These are phyloP conservation scores for Choloepus didactylus DNA, from an alignment of 2,797 vertebrate species.

Conservation along the genomic window DNA sequence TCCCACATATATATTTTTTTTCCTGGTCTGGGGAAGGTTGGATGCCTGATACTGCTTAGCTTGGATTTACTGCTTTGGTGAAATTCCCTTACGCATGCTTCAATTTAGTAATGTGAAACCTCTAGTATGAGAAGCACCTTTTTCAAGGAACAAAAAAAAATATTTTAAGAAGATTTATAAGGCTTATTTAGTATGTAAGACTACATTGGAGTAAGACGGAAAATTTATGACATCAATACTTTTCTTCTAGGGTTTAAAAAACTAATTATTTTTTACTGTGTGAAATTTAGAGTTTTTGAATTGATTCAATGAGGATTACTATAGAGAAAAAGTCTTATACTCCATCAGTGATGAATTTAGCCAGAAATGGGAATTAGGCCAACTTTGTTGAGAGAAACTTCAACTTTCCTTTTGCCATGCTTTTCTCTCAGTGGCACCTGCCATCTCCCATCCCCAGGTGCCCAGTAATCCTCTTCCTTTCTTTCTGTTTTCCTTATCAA, in stretches of 20 bases:
- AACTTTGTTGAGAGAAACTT: constrained; percentile 51
- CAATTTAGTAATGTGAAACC: background rate
- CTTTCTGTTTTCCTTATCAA: constrained; percentile 50
- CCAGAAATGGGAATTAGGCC: background rate
- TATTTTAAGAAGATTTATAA: constrained; percentile 10
- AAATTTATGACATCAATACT: constrained; percentile 23
- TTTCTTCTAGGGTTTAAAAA: constrained; percentile 40
- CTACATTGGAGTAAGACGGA: constrained; percentile 38
- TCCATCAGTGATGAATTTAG: background rate
- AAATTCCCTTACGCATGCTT: constrained; percentile 15
- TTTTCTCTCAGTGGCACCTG: background rate
- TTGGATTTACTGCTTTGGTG: constrained; percentile 6
- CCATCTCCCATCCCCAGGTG: background rate
- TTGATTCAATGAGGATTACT: background rate
- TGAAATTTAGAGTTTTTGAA: background rate
- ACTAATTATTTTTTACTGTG: background rate
- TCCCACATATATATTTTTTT: background rate
- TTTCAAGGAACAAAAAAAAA: background rate
- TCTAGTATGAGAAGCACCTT: background rate
- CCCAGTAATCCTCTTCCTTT: background rate
- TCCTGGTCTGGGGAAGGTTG: background rate
- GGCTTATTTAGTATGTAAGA: background rate
- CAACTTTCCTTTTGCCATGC: background rate
- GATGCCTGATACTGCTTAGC: background rate
- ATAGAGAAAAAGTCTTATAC: background rate